Conservation (phyloP, 2,888 invertebrate genomes). For the Lasioglossum villosulum region DNA sequence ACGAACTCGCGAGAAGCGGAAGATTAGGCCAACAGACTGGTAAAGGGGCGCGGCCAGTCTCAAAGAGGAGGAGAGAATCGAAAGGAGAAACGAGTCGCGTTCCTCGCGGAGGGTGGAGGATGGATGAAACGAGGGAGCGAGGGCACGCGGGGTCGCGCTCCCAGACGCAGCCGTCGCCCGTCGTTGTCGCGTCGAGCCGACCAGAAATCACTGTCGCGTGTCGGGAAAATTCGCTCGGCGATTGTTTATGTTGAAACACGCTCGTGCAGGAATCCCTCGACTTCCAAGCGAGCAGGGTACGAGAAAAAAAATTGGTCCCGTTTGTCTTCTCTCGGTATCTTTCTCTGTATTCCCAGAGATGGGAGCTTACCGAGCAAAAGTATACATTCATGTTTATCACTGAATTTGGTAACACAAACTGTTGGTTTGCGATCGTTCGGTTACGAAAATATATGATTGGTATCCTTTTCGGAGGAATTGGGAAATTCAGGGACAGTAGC, state of each 20-base stretch:
- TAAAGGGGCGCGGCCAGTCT: not conserved
- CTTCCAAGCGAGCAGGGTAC: not conserved
- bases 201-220: conserved; percentile 79
- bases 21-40: not conserved
- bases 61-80: not conserved
- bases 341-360: too few relatives aligned
- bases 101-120: not conserved
- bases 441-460: not conserved
- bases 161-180: conserved; percentile 74
- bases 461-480: too few relatives aligned
- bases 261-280: conserved; percentile 75
- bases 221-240: conserved; percentile 76
- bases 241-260: conserved; percentile 80
- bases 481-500: too few relatives aligned
- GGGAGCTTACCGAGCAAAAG: not conserved
- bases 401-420: not conserved
- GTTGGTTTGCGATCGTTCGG: not conserved
- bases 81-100: not conserved
- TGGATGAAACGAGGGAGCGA: conserved; percentile 22
- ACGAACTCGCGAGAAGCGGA: not conserved
- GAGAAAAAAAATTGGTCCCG: too few relatives aligned
- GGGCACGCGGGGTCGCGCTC: conserved; percentile 72
- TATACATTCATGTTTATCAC: not conserved
- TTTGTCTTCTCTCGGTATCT: too few relatives aligned
- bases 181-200: conserved; percentile 73